Evolutionary conservation across 2,113 vertebrate species (phyloP).

Genomic region (Vireo altiloquus): DNA sequence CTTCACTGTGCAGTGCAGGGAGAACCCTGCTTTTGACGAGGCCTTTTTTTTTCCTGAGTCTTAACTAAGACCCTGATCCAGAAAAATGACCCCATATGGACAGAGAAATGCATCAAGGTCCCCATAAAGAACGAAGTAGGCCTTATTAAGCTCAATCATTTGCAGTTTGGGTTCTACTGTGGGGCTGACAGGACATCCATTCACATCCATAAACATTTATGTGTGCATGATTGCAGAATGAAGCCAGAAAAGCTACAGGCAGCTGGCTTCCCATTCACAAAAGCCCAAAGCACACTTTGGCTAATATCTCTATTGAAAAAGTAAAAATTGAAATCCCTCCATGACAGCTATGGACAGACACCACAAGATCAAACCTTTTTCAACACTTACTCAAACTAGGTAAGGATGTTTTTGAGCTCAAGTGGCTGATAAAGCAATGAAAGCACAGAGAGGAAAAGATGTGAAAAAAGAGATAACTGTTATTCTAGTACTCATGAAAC

Average conservation of each 20-base stretch:
- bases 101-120: background rate
- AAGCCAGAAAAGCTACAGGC: background rate
- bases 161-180: background rate
- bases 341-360: background rate
- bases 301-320: conserved; percentile 13
- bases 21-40: rapidly evolving
- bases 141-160: background rate
- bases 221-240: background rate
- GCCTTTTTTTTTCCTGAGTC: background rate
- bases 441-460: background rate
- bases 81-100: background rate
- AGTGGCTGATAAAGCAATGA: background rate
- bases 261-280: background rate
- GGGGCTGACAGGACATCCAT: background rate
- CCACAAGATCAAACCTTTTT: background rate
- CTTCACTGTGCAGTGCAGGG: background rate
- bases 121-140: background rate
- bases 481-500: background rate
- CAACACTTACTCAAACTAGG: background rate
- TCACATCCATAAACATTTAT: background rate
- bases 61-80: background rate
- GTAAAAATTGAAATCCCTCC: conserved; percentile 19
- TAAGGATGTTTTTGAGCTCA: background rate
- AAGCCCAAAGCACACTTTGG: background rate
- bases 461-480: background rate